Conservation (phyloP, 2,113 vertebrate species). For the Tetrao urogallus region DNA sequence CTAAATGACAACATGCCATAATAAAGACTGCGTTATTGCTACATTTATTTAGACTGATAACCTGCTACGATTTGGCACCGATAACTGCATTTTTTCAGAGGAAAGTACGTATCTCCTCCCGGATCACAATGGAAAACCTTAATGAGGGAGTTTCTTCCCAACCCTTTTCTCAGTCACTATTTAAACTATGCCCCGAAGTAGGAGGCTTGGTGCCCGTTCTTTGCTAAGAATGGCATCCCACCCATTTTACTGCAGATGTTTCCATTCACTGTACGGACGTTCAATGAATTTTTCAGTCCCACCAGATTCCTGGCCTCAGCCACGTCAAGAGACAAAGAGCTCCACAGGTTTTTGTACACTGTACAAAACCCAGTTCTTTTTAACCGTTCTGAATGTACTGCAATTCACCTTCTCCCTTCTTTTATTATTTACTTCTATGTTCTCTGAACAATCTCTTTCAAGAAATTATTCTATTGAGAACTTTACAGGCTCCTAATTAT, state of each 20-base stretch:
- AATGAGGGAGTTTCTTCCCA: conserved; percentile 12
- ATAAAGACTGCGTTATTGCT: background rate
- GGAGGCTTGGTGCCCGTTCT: conserved; percentile 36
- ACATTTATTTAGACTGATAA: background rate
- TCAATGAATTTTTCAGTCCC: conserved; percentile 67
- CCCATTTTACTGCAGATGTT: conserved; percentile 69
- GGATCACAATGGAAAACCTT: background rate
- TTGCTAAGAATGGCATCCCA: conserved; percentile 60
- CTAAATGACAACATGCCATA: accelerated
- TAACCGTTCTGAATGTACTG: conserved; percentile 31
- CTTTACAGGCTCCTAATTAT: conserved; percentile 51
- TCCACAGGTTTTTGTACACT: conserved; percentile 67
- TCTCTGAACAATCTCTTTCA: conserved; percentile 68
- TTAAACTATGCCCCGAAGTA: conserved; percentile 28
- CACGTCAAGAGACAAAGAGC: conserved; percentile 60
- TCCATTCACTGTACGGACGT: conserved; percentile 63
- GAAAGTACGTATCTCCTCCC: background rate
- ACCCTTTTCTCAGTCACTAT: background rate
- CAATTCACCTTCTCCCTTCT: conserved; percentile 66
- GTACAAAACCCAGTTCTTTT: conserved; percentile 66
- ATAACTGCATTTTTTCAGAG: background rate
- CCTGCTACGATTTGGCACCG: background rate
- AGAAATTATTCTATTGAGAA: conserved; percentile 62
- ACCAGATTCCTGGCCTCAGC: conserved; percentile 51
- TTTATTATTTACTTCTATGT: conserved; percentile 58